Evolutionary conservation across 2,797 vertebrate species (phyloP).

Genomic region (Arnoldichthys spilopterus): DNA sequence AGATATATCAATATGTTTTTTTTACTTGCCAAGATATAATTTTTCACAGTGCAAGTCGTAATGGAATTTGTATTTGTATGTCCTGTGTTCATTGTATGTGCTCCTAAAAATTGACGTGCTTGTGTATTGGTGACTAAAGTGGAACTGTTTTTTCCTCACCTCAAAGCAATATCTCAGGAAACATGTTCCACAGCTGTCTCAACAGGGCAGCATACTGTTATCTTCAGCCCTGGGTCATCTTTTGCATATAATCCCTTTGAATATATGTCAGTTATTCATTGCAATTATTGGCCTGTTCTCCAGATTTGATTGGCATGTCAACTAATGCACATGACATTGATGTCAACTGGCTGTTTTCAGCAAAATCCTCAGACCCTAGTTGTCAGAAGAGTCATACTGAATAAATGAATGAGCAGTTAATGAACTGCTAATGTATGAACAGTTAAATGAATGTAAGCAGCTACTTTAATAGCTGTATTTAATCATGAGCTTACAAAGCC

Average conservation of each 20-base stretch:
- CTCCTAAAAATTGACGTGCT: too few relatives aligned
- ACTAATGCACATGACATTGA: neutral
- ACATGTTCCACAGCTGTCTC: neutral
- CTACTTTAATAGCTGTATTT: neutral
- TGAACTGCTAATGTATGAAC: slow-evolving; percentile 2
- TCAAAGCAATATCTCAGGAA: neutral
- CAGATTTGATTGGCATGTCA: neutral
- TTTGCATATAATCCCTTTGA: neutral
- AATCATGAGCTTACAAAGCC: neutral
- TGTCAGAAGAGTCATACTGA: neutral
- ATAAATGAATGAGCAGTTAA: neutral
- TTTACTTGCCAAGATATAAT: too few relatives aligned
- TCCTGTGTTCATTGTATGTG: too few relatives aligned
- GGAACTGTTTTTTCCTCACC: neutral
- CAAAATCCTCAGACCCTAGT: neutral
- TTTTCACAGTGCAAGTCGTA: too few relatives aligned
- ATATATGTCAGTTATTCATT: neutral
- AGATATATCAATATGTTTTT: too few relatives aligned
- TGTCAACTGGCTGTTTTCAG: neutral
- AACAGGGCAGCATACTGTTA: neutral
- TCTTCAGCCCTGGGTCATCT: neutral
- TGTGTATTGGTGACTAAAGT: neutral
- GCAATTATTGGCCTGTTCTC: neutral
- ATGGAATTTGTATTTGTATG: too few relatives aligned
- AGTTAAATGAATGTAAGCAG: slow-evolving; percentile 1